A percentile compares a stretch with the other conserved stretches of the same genome.
Conservation (phyloP, 2,113 vertebrate species). For the Zonotrichia leucophrys region DNA sequence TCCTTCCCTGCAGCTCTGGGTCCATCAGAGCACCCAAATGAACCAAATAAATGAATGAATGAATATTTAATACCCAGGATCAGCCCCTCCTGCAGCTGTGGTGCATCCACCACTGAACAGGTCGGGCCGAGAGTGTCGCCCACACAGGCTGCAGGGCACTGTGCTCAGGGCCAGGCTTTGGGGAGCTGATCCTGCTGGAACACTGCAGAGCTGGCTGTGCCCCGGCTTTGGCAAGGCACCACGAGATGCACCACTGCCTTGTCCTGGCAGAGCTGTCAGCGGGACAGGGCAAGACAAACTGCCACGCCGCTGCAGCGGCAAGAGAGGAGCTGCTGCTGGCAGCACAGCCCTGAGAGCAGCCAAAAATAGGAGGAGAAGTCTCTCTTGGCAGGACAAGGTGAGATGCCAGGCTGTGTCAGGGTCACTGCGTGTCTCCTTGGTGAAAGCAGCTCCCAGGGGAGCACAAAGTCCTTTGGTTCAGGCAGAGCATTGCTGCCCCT, state of each 20-base stretch:
- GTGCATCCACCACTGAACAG: not conserved
- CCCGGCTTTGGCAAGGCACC: conserved; percentile 19
- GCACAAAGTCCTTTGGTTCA: not conserved
- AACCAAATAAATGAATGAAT: not conserved
- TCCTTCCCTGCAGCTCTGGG: not conserved
- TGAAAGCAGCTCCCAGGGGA: not conserved
- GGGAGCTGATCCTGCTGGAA: not conserved
- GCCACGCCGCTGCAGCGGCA: not conserved
- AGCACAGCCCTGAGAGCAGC: not conserved
- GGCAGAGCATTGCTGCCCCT: not conserved
- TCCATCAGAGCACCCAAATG: accelerated
- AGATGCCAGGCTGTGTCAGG: not conserved
- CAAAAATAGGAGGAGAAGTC: not conserved
- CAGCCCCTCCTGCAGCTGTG: not conserved
- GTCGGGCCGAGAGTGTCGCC: not conserved
- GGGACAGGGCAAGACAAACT: conserved; percentile 35
- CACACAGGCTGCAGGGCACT: not conserved
- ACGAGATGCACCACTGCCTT: conserved; percentile 20
- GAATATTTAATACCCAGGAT: accelerated
- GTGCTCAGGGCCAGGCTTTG: not conserved
- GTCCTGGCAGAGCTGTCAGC: conserved; percentile 5
- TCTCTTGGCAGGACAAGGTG: conserved; percentile 21
- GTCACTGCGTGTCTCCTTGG: not conserved
- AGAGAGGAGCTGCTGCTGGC: not conserved
- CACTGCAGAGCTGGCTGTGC: not conserved